Evolutionary conservation across 2,888 invertebrate species (phyloP).

Genomic region (Belgica antarctica): DNA sequence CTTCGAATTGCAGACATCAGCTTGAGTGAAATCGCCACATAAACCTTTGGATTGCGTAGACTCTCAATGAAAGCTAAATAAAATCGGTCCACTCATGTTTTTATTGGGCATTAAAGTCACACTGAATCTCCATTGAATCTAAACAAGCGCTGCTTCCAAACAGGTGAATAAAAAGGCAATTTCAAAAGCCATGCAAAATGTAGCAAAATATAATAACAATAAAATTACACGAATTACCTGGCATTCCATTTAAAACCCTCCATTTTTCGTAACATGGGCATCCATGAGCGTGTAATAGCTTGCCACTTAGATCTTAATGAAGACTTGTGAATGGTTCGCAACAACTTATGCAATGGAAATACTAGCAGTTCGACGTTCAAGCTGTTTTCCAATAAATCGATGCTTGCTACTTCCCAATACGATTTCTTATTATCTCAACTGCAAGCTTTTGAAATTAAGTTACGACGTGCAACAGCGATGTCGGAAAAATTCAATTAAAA

Average conservation of each 20-base stretch:
- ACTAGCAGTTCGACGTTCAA: background rate
- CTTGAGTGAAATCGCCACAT: background rate
- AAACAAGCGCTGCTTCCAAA: too few species aligned
- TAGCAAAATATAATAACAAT: constrained; percentile 16
- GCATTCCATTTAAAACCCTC: too few species aligned
- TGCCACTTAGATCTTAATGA: background rate
- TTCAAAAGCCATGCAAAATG: background rate
- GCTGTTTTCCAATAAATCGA: background rate
- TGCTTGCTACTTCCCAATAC: background rate
- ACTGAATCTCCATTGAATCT: background rate
- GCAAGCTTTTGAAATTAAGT: background rate
- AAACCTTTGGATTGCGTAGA: background rate
- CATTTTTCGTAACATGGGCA: background rate
- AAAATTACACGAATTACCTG: constrained; percentile 25
- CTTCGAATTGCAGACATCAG: background rate
- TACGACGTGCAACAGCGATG: background rate
- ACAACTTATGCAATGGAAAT: background rate
- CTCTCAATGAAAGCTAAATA: background rate
- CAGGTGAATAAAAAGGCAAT: background rate
- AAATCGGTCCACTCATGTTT: constrained; percentile 1
- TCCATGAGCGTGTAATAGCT: background rate
- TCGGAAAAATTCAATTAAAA: constrained; percentile 27
- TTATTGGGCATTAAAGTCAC: constrained; percentile 22
- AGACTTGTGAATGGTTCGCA: too few species aligned
- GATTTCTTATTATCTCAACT: background rate